Conservation (phyloP, 2,113 vertebrate genomes). For the Podarcis raffonei region DNA sequence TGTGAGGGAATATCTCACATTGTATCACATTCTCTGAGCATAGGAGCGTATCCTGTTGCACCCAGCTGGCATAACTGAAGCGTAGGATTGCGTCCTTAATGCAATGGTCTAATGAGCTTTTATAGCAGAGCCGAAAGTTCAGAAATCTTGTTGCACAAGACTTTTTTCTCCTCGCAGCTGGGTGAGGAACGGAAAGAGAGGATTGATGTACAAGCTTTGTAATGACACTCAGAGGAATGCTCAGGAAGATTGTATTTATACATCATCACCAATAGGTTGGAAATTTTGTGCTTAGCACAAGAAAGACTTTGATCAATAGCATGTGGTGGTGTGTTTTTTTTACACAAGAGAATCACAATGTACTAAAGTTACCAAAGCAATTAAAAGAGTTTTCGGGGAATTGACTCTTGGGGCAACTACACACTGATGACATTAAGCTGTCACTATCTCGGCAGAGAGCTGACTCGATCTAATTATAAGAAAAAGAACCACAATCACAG, state of each 20-base stretch:
- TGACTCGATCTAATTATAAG: conserved; percentile 8
- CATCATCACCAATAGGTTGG: conserved; percentile 48
- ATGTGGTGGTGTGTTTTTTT: conserved; percentile 11
- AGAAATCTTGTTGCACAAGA: conserved; percentile 13
- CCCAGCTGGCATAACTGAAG: neutral
- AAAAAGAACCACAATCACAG: conserved; percentile 31
- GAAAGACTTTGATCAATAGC: conserved; percentile 62
- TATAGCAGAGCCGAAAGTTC: conserved; percentile 13
- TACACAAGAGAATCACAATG: conserved; percentile 36
- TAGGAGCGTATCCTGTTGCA: too few species aligned
- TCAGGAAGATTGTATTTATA: conserved; percentile 2
- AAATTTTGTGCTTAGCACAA: conserved; percentile 45
- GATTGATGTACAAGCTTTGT: neutral
- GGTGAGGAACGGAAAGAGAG: conserved; percentile 4
- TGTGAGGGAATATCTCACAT: too few species aligned
- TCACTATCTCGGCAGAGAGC: conserved; percentile 50
- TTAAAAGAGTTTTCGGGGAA: conserved; percentile 56
- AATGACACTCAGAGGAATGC: neutral
- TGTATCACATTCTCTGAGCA: too few species aligned
- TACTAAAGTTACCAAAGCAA: conserved; percentile 60
- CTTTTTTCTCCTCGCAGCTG: neutral
- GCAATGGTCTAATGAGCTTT: neutral
- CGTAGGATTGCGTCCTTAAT: neutral
- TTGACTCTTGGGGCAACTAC: conserved; percentile 46
- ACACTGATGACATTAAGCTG: conserved; percentile 34